Percentiles rank a stretch among this genome's conserved stretches.
Evolutionary conservation across 2,113 vertebrate genomes (phyloP).

Genomic region (Balaenoptera acutorostrata): DNA sequence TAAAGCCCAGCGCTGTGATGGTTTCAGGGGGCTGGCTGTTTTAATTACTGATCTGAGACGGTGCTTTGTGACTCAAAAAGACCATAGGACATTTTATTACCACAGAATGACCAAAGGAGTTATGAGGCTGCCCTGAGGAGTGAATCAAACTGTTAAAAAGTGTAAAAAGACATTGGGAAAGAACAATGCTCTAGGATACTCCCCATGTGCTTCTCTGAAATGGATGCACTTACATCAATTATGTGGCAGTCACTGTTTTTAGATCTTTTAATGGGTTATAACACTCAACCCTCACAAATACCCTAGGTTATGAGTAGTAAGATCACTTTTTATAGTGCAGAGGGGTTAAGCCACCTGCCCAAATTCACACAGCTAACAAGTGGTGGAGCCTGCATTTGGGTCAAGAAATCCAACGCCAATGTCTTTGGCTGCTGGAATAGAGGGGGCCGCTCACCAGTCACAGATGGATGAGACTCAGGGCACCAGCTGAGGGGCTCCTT

Average conservation of each 20-base stretch:
- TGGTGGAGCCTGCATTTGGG: neutral
- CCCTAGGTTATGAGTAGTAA: too few relatives aligned
- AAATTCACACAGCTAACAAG: neutral
- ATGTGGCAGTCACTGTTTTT: neutral
- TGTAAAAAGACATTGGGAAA: neutral
- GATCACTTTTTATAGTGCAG: neutral
- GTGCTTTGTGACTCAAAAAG: neutral
- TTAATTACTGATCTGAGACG: too few relatives aligned
- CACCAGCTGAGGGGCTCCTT: neutral
- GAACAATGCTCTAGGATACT: rapidly evolving
- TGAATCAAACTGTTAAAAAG: too few relatives aligned
- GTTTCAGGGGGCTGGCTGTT: neutral
- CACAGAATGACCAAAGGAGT: neutral
- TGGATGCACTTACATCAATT: neutral
- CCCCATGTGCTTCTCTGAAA: neutral
- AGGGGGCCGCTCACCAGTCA: rapidly evolving
- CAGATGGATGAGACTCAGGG: neutral
- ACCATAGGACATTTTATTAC: too few relatives aligned
- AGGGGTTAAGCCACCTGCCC: too few relatives aligned
- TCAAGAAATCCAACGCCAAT: neutral
- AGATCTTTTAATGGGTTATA: neutral
- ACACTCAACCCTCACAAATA: neutral
- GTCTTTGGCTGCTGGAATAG: neutral
- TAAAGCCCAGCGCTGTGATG: neutral
- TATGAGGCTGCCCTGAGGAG: neutral